Conservation (phyloP, 2,888 invertebrate species). For the Chirona hameri region DNA sequence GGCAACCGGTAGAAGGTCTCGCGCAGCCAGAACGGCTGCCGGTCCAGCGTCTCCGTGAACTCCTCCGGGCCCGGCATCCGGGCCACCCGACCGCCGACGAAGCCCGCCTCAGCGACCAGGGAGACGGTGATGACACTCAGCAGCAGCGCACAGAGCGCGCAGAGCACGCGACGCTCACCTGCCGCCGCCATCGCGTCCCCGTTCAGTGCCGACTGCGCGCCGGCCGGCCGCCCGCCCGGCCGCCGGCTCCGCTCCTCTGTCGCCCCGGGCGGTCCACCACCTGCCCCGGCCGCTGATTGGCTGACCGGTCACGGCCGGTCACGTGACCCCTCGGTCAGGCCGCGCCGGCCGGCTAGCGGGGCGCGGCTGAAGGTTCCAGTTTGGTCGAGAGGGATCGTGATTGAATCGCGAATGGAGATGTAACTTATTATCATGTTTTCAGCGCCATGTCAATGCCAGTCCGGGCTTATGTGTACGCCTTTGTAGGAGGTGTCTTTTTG, state of each 20-base stretch:
- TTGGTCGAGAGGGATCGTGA: too few species aligned
- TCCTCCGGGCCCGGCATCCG: slow-evolving; percentile 33
- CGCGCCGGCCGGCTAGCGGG: background rate
- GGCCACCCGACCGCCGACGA: slow-evolving; percentile 33
- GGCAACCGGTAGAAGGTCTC: background rate
- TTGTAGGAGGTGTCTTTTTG: too few species aligned
- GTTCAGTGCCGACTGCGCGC: background rate
- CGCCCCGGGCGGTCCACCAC: background rate
- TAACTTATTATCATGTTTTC: too few species aligned
- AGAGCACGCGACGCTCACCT: background rate
- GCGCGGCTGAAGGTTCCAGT: background rate
- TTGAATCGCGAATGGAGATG: too few species aligned
- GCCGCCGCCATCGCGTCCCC: background rate
- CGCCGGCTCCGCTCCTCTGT: background rate
- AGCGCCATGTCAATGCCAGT: too few species aligned
- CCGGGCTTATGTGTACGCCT: too few species aligned
- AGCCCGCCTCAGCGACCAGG: slow-evolving; percentile 34
- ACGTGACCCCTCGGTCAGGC: background rate
- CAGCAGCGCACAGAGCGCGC: slow-evolving; percentile 40
- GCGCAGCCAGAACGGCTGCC: background rate
- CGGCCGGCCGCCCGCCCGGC: background rate
- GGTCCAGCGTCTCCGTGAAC: background rate
- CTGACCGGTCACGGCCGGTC: background rate
- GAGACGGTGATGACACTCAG: slow-evolving; percentile 39
- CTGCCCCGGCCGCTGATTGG: background rate